Evolutionary conservation across 2,888 invertebrate genomes (phyloP), one percentile per base, ranked within the genome.

Genomic region (Sicus ferrugineus): DNA sequence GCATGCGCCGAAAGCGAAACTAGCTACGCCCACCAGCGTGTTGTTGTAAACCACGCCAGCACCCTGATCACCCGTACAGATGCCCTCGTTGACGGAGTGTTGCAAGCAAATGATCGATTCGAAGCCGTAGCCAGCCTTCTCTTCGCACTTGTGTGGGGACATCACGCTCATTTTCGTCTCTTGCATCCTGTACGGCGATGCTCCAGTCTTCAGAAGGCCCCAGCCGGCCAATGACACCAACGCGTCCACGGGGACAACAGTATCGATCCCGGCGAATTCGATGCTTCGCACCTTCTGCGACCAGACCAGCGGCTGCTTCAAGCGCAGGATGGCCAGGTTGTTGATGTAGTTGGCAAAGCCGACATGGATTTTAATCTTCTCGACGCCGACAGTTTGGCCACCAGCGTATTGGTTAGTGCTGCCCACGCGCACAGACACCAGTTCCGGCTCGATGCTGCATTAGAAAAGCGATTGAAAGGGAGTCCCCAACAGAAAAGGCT

Each of bases 1-100:
- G 65, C 85, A 81, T 70, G 77, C 75, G 50, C 80, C 81, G 64
- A 79, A 81, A 48, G 73, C 70, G 69, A 80, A 80, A 69, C 83
- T 83, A 42, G 76, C 76, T 11, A 80, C 59, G 31, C 80, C 84
- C 1, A 80, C 75, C 21, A 84, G 64, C 64, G 75, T 73, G 0
- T 75, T 26, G 14, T 78, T 80, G 1, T 76, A 75, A 11, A 83
- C 77, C 42, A 81, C 78, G n/a, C 78, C 77, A 7, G 78, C 78
- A 7, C 85, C 84, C 38, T 78, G 79, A 72, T 85, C 84, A 1
- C 83, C 84, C 26, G 77, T 77, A 58, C 82, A 83, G 21, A 80
- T 77, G 23, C 85, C 84, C 70, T 79, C 74, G 6, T 78, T 74
- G 23, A 71, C 75, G 16, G 62, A 68, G 48, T 80, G 79, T 16